Percentiles rank a stretch among this genome's conserved stretches.
phyloP scores from a whole-genome alignment of 1,140 invertebrate species.

The Leptonema lineaticorne region DNA sequence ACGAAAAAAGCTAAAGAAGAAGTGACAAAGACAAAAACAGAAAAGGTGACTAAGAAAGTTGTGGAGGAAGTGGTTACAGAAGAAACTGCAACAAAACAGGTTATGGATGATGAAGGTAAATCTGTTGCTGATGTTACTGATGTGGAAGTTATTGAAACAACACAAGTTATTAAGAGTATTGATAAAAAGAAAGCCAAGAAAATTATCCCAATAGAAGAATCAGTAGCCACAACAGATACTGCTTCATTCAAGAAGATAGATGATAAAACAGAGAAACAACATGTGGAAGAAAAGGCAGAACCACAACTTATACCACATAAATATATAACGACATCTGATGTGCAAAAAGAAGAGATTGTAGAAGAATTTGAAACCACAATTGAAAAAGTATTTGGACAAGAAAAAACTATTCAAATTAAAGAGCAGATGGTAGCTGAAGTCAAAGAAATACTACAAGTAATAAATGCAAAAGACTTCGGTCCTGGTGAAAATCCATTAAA shows the following conservation, averaged over 20 bases:
- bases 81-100: constrained; percentile 44
- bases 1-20: constrained; percentile 48
- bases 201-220: constrained; percentile 59
- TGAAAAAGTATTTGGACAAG: constrained; percentile 59
- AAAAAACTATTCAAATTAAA: constrained; percentile 60
- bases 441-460: constrained; percentile 69
- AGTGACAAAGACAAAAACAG: constrained; percentile 48
- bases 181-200: constrained; percentile 55
- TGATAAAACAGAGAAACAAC: constrained; percentile 52
- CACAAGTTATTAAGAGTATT: constrained; percentile 41
- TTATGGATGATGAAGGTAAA: constrained; percentile 38
- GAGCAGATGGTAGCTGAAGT: constrained; percentile 67
- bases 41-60: constrained; percentile 48
- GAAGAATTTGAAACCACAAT: constrained; percentile 59
- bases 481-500: constrained; percentile 73
- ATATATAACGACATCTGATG: constrained; percentile 60
- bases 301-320: constrained; percentile 58
- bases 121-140: constrained; percentile 39
- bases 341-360: constrained; percentile 58
- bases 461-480: constrained; percentile 76
- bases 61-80: constrained; percentile 30
- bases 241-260: constrained; percentile 65
- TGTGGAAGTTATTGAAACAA: constrained; percentile 44
- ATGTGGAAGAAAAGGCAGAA: constrained; percentile 54
- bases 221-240: constrained; percentile 61